These are phyloP conservation scores for Ganaspis sp. DNA, from an alignment of 1,140 invertebrate species.

Conservation along the genomic window DNA sequence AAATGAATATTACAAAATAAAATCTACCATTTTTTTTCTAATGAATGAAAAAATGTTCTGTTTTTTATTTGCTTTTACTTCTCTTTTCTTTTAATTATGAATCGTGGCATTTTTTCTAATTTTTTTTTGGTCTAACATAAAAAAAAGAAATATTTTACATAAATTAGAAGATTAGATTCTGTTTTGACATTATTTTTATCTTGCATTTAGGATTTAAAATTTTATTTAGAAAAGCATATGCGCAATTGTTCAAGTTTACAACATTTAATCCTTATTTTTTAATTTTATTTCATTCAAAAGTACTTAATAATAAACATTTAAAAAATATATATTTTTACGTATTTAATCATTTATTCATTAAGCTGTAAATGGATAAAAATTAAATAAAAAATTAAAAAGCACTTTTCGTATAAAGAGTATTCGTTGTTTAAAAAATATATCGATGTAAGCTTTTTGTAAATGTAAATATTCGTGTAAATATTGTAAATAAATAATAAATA, in stretches of 20 bases:
- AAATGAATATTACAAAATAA: too few species aligned
- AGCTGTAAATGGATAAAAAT: not conserved
- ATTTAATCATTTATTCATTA: not conserved
- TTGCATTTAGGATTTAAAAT: constrained; percentile 8
- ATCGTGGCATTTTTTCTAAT: too few species aligned
- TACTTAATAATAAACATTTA: not conserved
- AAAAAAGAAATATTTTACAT: too few species aligned
- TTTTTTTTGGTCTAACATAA: not conserved
- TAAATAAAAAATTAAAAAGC: not conserved
- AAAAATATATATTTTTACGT: not conserved
- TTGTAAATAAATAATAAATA: constrained; percentile 11
- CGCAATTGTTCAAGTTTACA: not conserved
- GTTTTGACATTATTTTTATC: not conserved
- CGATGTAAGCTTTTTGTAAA: not conserved
- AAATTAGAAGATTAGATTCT: not conserved
- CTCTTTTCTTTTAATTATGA: too few species aligned
- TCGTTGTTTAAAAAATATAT: not conserved
- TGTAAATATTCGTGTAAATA: constrained; percentile 15
- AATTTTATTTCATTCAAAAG: not conserved
- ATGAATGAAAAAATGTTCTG: too few species aligned
- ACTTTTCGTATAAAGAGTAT: not conserved
- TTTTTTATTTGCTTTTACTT: too few species aligned
- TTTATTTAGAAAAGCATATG: not conserved
- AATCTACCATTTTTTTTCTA: too few species aligned
- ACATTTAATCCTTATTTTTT: not conserved